Evolutionary conservation across 2,113 vertebrate genomes (phyloP), one percentile per base, ranked within the genome.

Genomic region (Leucopsar rothschildi): DNA sequence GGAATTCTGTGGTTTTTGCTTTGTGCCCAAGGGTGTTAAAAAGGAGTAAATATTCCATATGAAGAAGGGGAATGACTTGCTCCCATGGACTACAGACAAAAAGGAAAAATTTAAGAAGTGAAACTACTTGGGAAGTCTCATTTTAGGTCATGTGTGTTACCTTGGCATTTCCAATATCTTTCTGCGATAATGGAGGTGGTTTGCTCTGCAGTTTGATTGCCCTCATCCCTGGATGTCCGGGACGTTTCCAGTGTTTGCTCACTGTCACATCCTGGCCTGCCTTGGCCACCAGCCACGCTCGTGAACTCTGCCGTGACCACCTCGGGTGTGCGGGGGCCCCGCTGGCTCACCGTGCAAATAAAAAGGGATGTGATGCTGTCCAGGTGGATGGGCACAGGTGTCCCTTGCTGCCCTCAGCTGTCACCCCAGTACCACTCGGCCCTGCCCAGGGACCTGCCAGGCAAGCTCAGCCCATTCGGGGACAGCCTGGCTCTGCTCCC

Each of bases 161-260:
- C 9, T 22, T 53, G 28, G 39, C 28, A 15, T 57, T 33, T 40
- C 15, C 40, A 31, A 0, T 52, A 33, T 81, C 31, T 25, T 70
- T 4, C 37, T 19, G 25, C 24, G 25, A 10, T 0, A 3, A 9
- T 2, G 4, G 53, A 64, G 56, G 22, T 5, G 29, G 20, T 52
- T 76, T 5, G 2, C 27, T 44, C 44, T 12, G 64, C 63, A 24
- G 3, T 42, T 21, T 2, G 4, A 11, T 27, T 33, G 55, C 33
- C 20, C 57, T 49, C 33, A 21, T 31, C 55, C 18, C 50, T 17
- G 23, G 11, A 5, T 35, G 17, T 3, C 37, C 14, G 55, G 53
- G 42, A 63, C 11, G 0, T 45, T 61, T 52, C 44, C 1, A 0
- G n/a, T 29, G 18, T 28, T 61, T 20, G 25, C 11, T 15, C n/a